phyloP scores from a whole-genome alignment of 2,888 invertebrate genomes.

The Plebejus argus region DNA sequence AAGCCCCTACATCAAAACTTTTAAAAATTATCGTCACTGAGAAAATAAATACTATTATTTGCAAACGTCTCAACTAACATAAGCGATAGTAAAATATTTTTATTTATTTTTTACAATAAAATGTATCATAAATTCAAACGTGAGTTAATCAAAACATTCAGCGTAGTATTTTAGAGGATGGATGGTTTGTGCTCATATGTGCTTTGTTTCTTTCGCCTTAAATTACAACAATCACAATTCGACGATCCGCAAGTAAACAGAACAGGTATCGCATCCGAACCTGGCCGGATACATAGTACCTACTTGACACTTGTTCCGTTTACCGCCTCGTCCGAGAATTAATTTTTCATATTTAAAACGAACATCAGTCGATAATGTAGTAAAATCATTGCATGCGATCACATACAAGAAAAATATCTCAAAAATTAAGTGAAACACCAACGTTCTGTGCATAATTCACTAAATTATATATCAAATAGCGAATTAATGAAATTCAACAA shows the following conservation, averaged over 20 bases:
- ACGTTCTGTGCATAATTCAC: constrained; percentile 77
- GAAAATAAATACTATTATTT: constrained; percentile 78
- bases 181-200: constrained; percentile 80
- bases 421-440: constrained; percentile 79
- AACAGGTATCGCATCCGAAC: constrained; percentile 40
- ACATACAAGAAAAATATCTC: constrained; percentile 74
- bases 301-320: constrained; percentile 42
- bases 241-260: constrained; percentile 49
- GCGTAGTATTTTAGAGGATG: constrained; percentile 75
- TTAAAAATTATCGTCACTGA: constrained; percentile 64
- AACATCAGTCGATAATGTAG: constrained; percentile 72
- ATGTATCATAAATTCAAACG: constrained; percentile 81
- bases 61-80: constrained; percentile 77
- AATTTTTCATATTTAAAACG: constrained; percentile 59
- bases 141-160: constrained; percentile 77
- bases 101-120: constrained; percentile 73
- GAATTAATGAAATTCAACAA: constrained; percentile 70
- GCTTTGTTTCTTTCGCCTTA: constrained; percentile 72
- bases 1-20: constrained; percentile 65
- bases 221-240: constrained; percentile 75
- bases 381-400: constrained; percentile 71
- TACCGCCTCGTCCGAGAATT: constrained; percentile 57
- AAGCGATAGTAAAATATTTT: constrained; percentile 78
- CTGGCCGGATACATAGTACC: constrained; percentile 7
- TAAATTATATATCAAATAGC: constrained; percentile 66